phyloP scores from a whole-genome alignment of 2,113 vertebrate species.

The Echinops telfairi region DNA sequence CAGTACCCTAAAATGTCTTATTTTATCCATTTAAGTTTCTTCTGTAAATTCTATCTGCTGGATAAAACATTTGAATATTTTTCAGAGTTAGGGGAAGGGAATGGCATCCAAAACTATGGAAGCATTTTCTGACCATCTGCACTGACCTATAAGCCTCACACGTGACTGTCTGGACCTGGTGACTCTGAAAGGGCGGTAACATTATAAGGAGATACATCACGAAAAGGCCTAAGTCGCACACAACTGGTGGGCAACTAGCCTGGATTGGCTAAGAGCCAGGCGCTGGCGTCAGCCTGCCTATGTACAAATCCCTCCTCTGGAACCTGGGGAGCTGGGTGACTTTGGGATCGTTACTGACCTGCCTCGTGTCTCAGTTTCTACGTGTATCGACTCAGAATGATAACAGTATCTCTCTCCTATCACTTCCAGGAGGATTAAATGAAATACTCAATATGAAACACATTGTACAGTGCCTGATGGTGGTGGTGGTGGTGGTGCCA shows the following conservation, averaged over 20 bases:
- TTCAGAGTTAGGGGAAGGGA: neutral
- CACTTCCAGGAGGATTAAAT: neutral
- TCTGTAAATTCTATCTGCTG: neutral
- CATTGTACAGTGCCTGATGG: neutral
- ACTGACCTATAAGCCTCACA: slow-evolving; percentile 3
- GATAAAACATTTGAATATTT: slow-evolving; percentile 51
- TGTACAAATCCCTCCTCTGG: slow-evolving; percentile 44
- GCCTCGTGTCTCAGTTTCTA: slow-evolving; percentile 25
- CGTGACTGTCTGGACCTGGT: neutral
- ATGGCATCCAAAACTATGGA: neutral
- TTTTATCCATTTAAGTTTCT: neutral
- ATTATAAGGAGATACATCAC: neutral
- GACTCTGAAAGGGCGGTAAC: neutral
- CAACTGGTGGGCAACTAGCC: neutral
- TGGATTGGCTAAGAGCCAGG: neutral
- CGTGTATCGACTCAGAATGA: slow-evolving; percentile 8
- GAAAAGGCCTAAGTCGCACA: slow-evolving; percentile 17
- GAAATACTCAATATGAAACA: slow-evolving; percentile 35
- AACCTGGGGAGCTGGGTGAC: neutral
- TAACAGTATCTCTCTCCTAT: neutral
- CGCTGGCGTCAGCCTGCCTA: neutral
- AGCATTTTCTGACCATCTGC: neutral
- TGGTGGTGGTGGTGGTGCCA: neutral
- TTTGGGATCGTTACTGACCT: neutral
- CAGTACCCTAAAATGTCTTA: no score